Evolutionary conservation across 2,888 invertebrate genomes (phyloP).

Genomic region (Netelia fuscicornis): DNA sequence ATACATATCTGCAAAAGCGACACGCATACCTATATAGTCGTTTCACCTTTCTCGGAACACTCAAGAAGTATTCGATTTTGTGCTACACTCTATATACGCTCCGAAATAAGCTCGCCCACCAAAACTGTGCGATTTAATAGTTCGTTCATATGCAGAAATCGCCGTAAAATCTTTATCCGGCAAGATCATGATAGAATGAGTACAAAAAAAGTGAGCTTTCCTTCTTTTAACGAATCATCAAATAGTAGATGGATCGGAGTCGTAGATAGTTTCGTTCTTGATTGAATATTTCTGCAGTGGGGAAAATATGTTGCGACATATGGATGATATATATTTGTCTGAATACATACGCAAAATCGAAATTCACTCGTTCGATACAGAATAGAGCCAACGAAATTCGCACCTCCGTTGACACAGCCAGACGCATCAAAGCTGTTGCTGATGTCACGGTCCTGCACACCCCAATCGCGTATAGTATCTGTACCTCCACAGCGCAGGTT

Average conservation of each 20-base stretch:
- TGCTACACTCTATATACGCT: too few species aligned
- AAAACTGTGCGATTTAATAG: too few species aligned
- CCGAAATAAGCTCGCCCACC: too few species aligned
- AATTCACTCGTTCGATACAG: background rate
- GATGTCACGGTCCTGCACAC: slow-evolving; percentile 35
- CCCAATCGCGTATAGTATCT: slow-evolving; percentile 21
- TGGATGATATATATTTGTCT: background rate
- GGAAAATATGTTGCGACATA: background rate
- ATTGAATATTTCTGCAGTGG: slow-evolving; percentile 1
- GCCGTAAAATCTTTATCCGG: too few species aligned
- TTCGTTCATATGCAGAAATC: too few species aligned
- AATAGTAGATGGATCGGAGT: background rate
- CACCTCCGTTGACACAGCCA: slow-evolving; percentile 35
- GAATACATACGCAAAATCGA: background rate
- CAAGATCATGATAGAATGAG: too few species aligned
- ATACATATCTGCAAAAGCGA: background rate
- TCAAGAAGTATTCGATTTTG: too few species aligned
- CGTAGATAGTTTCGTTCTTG: background rate
- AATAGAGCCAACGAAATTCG: slow-evolving; percentile 37
- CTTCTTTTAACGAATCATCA: background rate
- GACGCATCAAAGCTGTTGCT: slow-evolving; percentile 41
- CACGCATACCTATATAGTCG: background rate
- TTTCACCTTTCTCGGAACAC: too few species aligned
- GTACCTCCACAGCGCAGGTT: slow-evolving; percentile 5
- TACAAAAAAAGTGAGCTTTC: too few species aligned